A percentile compares a stretch with the other conserved stretches of the same genome.
phyloP scores from a whole-genome alignment of 2,113 vertebrate genomes.

The Gorsachius goisagi region DNA sequence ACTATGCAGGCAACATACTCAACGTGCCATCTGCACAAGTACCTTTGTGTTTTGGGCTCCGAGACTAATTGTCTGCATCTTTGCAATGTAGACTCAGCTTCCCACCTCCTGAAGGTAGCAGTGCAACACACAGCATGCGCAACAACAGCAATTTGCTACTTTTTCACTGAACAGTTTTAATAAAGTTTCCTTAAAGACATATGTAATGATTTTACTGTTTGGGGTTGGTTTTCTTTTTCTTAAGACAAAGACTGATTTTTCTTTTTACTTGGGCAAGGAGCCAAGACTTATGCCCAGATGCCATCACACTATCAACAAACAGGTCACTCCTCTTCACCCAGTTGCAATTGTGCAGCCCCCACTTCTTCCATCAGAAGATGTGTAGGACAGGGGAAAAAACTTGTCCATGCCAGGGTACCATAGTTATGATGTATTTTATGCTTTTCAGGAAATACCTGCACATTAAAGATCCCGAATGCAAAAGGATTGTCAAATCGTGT shows the following conservation, averaged over 20 bases:
- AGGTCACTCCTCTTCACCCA: neutral
- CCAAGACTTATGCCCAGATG: neutral
- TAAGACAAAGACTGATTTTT: neutral
- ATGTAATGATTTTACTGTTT: neutral
- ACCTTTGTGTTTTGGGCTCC: neutral
- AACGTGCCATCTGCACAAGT: neutral
- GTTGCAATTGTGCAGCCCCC: neutral
- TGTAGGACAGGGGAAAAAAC: no score
- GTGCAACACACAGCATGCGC: fast-evolving
- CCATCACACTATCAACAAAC: fast-evolving
- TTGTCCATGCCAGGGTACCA: fast-evolving
- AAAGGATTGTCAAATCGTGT: neutral
- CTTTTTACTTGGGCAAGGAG: neutral
- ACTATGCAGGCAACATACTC: neutral
- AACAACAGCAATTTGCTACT: neutral
- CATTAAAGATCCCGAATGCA: neutral
- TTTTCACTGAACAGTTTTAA: neutral
- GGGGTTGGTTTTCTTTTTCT: neutral
- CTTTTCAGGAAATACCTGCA: neutral
- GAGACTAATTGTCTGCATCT: neutral
- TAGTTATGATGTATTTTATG: no score
- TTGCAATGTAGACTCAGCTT: fast-evolving
- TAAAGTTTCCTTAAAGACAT: neutral
- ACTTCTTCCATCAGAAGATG: neutral
- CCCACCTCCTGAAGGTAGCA: neutral